These are phyloP conservation scores for Mystacides longicornis DNA, from an alignment of 2,888 invertebrate species.

Conservation along the genomic window DNA sequence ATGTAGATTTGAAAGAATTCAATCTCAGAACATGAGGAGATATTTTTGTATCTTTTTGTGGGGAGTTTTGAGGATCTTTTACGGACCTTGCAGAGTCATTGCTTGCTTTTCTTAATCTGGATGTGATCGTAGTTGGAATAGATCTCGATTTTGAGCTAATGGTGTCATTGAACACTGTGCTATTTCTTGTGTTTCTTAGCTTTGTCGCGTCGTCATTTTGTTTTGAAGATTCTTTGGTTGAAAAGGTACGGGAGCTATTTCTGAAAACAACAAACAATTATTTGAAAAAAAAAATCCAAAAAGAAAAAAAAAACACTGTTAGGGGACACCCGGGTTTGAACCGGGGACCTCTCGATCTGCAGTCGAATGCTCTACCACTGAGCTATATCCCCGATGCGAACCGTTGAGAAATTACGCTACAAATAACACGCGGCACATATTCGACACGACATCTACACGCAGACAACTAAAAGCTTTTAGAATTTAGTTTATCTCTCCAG, in stretches of 20 bases:
- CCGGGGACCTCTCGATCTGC: constrained; percentile 87
- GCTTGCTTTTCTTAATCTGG: constrained; percentile 4
- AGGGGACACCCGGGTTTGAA: constrained; percentile 81
- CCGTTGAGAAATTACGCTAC: background rate
- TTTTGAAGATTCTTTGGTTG: background rate
- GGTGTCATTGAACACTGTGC: constrained; percentile 16
- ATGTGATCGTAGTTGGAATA: background rate
- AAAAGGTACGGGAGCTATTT: background rate
- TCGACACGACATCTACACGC: background rate
- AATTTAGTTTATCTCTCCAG: too few species aligned
- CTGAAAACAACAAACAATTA: constrained; percentile 3
- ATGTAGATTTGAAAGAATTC: too few species aligned
- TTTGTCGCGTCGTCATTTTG: background rate
- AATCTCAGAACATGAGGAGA: too few species aligned
- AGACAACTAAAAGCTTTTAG: too few species aligned
- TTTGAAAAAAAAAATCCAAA: constrained; percentile 7
- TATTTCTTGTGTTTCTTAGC: background rate
- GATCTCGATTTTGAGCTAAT: constrained; percentile 21
- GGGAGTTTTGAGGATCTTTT: background rate
- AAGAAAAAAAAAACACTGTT: constrained; percentile 18
- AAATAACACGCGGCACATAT: background rate
- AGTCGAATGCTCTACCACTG: constrained; percentile 89
- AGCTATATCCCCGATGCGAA: constrained; percentile 60
- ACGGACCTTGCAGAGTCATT: background rate
- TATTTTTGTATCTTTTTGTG: too few species aligned